Evolutionary conservation across 2,888 invertebrate species (phyloP), one percentile per base, ranked within the genome.

Genomic region (Drosophila kanekoi): DNA sequence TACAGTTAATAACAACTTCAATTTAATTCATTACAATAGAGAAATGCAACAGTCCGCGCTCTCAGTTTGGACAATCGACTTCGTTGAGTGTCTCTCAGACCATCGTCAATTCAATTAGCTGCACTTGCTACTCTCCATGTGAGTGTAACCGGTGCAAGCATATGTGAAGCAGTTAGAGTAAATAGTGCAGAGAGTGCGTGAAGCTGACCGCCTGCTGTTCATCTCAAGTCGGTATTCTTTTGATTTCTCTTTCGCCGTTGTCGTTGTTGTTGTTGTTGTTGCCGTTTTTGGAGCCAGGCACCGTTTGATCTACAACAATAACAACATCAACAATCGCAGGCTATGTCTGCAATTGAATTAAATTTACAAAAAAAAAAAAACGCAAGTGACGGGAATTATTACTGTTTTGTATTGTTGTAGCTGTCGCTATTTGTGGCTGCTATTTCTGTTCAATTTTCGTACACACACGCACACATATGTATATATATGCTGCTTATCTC

Each of bases 1-100:
- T 82, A 67, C 67, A 76, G 86, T 82, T 85, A 82, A 85, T 83
- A 82, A 62, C 78, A 85, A 87, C 77, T 83, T 84, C 70, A 83
- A 85, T 81, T 80, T 64, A 76, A 77, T 87, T 85, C 59, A 87
- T 66, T 33, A 71, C 52, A 77, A 74, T 63, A 48, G 58, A 40
- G 67, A 77, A 58, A 43, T 61, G 77, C 67, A 74, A 75, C 54
- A 54, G 53, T 41, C 62, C 32, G 64, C 28, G 44, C 38, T 33
- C 44, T 57, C 66, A 44, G 60, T 63, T 69, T 73, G 63, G 47
- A 65, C 76, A 71, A 60, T 65, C 66, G 66, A 56, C 74, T 67
- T 62, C 59, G 59, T 67, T 43, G 57, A 66, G 67, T 66, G 67
- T n/a, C 54, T 63, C 53, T 56, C 68, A 64, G 41, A 28, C 41